Evolutionary conservation across 2,113 vertebrate genomes (phyloP).

Genomic region (Oxygymnocypris stewartii): DNA sequence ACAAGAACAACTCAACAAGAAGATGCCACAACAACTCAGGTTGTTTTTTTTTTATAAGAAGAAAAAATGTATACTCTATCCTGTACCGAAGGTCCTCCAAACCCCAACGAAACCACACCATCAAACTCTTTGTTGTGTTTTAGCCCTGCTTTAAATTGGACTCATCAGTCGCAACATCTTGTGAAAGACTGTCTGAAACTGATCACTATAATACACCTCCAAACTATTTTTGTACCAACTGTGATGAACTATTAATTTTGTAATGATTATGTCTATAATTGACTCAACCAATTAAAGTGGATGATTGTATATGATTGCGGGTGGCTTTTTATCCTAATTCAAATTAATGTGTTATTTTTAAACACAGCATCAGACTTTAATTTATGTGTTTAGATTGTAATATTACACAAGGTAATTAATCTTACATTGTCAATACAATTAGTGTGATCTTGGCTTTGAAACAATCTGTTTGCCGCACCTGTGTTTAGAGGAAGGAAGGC

Average conservation of each 20-base stretch:
- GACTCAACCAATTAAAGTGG: conserved; percentile 18
- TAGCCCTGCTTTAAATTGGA: neutral
- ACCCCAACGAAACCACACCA: neutral
- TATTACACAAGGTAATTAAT: neutral
- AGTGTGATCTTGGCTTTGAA: neutral
- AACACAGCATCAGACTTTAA: neutral
- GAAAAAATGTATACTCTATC: neutral
- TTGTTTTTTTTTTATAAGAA: neutral
- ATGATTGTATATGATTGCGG: neutral
- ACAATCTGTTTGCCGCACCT: neutral
- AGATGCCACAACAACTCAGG: neutral
- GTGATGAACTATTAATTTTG: neutral
- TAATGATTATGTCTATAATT: neutral
- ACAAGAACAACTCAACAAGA: neutral
- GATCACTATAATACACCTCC: neutral
- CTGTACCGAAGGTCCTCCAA: neutral
- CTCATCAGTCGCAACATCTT: neutral
- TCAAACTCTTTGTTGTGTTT: neutral
- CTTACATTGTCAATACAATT: neutral
- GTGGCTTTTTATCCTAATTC: neutral
- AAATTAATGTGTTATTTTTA: neutral
- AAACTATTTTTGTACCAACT: conserved; percentile 5
- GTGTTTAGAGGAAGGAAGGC: neutral
- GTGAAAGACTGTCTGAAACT: neutral
- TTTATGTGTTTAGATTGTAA: neutral